Conservation (phyloP, 2,888 invertebrate genomes). For the Graphium colonna region DNA sequence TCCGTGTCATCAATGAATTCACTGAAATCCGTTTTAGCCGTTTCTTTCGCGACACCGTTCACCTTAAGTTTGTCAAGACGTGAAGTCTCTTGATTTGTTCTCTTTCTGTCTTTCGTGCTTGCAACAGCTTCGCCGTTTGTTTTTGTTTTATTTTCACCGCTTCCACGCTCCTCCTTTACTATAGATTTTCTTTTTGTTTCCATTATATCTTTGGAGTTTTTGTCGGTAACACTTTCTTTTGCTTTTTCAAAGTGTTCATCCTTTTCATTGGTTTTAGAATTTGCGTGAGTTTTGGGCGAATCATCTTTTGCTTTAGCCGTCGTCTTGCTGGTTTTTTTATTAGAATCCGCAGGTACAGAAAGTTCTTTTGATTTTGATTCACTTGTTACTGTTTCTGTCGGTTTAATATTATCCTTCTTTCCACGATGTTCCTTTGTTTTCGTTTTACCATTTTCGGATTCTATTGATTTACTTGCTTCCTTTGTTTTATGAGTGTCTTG, state of each 20-base stretch:
- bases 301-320: background rate
- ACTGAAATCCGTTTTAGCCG: conserved; percentile 36
- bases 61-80: conserved; percentile 1
- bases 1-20: conserved; percentile 47
- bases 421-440: conserved; percentile 17
- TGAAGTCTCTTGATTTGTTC: background rate
- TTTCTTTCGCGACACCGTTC: conserved; percentile 11
- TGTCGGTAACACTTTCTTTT: conserved; percentile 2
- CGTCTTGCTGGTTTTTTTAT: background rate
- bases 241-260: conserved; percentile 4
- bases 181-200: background rate
- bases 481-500: background rate
- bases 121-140: background rate
- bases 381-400: conserved; percentile 5
- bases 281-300: background rate
- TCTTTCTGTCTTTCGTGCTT: conserved; percentile 8
- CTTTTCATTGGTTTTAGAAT: conserved; percentile 2
- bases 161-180: background rate
- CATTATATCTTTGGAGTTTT: conserved; percentile 1
- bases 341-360: background rate
- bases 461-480: conserved; percentile 22
- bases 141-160: conserved; percentile 11
- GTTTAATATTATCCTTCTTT: conserved; percentile 4
- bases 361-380: conserved; percentile 12
- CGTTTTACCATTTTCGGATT: conserved; percentile 9